These are phyloP conservation scores for Dryadula phaetusa DNA, from an alignment of 2,888 invertebrate species.

Conservation along the genomic window DNA sequence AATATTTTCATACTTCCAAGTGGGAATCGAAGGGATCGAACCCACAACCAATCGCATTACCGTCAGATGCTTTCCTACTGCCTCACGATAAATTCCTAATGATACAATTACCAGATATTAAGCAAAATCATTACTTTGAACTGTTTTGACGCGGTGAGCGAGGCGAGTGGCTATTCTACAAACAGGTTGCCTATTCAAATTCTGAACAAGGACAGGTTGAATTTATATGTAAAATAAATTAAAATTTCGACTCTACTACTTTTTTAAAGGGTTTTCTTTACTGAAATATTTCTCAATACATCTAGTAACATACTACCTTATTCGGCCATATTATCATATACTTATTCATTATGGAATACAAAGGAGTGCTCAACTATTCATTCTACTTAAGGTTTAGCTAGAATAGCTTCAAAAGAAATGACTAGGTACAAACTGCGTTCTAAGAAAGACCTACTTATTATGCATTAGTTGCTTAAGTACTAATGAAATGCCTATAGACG, in stretches of 20 bases:
- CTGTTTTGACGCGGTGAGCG: not conserved
- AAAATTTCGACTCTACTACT: too few relatives aligned
- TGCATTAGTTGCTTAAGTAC: not conserved
- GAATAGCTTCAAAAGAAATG: constrained; percentile 4
- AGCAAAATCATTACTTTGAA: not conserved
- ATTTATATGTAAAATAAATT: too few relatives aligned
- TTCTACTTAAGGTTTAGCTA: constrained; percentile 2
- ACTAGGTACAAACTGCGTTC: not conserved
- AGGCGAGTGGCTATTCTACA: not conserved
- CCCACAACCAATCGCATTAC: too few relatives aligned
- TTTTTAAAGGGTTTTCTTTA: not conserved
- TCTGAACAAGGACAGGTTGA: not conserved
- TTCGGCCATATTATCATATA: not conserved
- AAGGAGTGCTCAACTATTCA: constrained; percentile 9
- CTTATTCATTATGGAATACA: constrained; percentile 2
- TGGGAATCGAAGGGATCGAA: too few relatives aligned
- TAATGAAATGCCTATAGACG: not conserved
- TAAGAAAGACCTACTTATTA: constrained; percentile 4
- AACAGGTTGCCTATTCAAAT: not conserved
- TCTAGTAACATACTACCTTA: not conserved
- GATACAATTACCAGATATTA: not conserved
- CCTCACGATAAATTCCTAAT: not conserved
- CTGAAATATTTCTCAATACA: not conserved
- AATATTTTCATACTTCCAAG: too few relatives aligned
- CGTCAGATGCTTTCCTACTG: too few relatives aligned